Evolutionary conservation across 23 tunicate genomes (phyloP), one percentile per base, ranked within the genome.

Genomic region (Clavelina lepadiformis): DNA sequence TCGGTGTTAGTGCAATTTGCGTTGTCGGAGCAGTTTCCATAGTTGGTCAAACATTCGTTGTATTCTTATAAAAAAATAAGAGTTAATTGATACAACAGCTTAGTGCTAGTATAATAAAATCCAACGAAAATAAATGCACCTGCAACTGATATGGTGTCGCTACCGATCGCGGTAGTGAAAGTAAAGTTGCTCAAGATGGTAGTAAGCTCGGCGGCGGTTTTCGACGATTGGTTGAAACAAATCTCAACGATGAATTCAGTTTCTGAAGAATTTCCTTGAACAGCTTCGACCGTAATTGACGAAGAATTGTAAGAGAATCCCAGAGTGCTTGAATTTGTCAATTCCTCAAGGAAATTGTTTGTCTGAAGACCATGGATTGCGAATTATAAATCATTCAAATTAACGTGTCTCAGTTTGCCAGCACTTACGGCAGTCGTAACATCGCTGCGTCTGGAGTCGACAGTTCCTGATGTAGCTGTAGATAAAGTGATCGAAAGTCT

Each of bases 1-100:
- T 75, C 38, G 1, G 71, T 51, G 81, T 75, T 75, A 24, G 71
- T 53, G 63, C 81, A 75, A 47, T 22, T 31, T 23, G 81, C 71
- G 46, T 65, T 21, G 35, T n/a, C 51, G n/a, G 78, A 72, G 27
- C 78, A 72, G 31, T 72, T 72, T 22, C 78, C 78, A 29, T 72
- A 72, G 68, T 72, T 72, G 54, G 53, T 58, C 18, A 58, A 15
- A 44, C 78, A 72, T 29, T 72, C 78, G 58, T 72, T 44, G 58
- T 38, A 72, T 36, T 72, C 78, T 72, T 38, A 23, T 29, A 66
- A 5, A 63, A n/a, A n/a, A n/a, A 6, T n/a, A n/a, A 6, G 49
- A 41, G 15, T 41, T 11, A 53, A 6, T 6, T 13, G 7, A 53
- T 18, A 53, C 7, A 53, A 53, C 22, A 53, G 18, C 59, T 11